Evolutionary conservation across 1,140 invertebrate species (phyloP).

Genomic region (Drosophila seguyi): DNA sequence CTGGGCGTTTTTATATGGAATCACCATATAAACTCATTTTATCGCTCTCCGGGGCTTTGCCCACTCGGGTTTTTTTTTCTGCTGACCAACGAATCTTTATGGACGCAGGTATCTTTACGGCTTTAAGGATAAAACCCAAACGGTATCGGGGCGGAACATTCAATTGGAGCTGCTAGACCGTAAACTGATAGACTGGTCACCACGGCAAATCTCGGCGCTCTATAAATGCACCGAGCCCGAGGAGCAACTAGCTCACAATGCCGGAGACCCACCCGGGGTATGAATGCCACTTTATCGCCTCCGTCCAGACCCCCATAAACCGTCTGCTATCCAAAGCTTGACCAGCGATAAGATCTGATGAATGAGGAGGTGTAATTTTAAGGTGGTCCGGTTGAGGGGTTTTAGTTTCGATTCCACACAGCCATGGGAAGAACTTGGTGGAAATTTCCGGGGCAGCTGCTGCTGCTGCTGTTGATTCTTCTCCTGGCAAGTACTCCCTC

Average conservation of each 20-base stretch:
- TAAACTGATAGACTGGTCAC: constrained; percentile 31
- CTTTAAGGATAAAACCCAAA: constrained; percentile 47
- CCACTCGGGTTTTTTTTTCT: constrained; percentile 36
- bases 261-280: constrained; percentile 3
- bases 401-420: constrained; percentile 62
- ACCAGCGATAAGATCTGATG: constrained; percentile 44
- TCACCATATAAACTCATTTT: constrained; percentile 43
- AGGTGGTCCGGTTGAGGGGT: not conserved
- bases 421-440: constrained; percentile 55
- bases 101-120: constrained; percentile 36
- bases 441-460: constrained; percentile 20
- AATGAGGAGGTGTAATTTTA: constrained; percentile 57
- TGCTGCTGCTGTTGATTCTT: not conserved
- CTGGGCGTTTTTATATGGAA: constrained; percentile 69
- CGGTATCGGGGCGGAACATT: constrained; percentile 24
- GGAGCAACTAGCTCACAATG: constrained; percentile 28
- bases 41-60: constrained; percentile 45
- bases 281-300: constrained; percentile 55
- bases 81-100: constrained; percentile 56
- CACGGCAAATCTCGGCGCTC: constrained; percentile 49
- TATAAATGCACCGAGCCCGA: constrained; percentile 46
- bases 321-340: constrained; percentile 32
- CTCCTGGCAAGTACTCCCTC: not conserved
- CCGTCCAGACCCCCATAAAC: constrained; percentile 33
- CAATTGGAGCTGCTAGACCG: constrained; percentile 25